phyloP scores from a whole-genome alignment of 1,140 invertebrate genomes.

The Pachyrhynchus sulphureomaculatus region DNA sequence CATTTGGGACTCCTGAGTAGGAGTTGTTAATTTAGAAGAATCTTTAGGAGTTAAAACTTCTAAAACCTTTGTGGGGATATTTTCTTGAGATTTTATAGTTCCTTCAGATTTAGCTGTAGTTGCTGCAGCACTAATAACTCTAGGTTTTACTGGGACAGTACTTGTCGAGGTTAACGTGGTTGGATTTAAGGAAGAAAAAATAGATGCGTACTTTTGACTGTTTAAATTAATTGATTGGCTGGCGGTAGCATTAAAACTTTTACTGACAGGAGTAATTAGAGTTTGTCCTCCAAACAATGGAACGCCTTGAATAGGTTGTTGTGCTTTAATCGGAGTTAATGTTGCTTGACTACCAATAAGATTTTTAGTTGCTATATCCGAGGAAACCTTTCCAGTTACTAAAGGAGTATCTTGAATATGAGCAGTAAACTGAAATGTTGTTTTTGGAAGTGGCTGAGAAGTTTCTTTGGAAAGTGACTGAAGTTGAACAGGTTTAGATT shows the following conservation, averaged over 20 bases:
- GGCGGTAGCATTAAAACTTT: neutral
- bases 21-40: neutral
- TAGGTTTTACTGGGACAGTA: slow-evolving; percentile 11
- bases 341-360: slow-evolving; percentile 9
- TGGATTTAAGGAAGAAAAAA: slow-evolving; percentile 23
- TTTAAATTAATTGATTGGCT: neutral
- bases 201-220: slow-evolving; percentile 30
- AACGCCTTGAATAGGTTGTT: slow-evolving; percentile 15
- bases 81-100: neutral
- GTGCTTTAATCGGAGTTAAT: slow-evolving; percentile 26
- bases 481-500: neutral
- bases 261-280: slow-evolving; percentile 27
- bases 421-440: neutral
- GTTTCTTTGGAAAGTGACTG: neutral
- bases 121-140: slow-evolving; percentile 2
- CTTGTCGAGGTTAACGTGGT: neutral
- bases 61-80: neutral
- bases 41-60: neutral
- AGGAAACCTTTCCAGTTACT: neutral
- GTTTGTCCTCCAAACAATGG: slow-evolving; percentile 37
- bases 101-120: neutral
- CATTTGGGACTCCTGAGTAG: neutral
- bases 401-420: slow-evolving; percentile 16
- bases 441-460: neutral
- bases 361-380: neutral